Base-by-base conservation (phyloP, 2,797 vertebrate species). In the Helarctos malayanus region DNA sequence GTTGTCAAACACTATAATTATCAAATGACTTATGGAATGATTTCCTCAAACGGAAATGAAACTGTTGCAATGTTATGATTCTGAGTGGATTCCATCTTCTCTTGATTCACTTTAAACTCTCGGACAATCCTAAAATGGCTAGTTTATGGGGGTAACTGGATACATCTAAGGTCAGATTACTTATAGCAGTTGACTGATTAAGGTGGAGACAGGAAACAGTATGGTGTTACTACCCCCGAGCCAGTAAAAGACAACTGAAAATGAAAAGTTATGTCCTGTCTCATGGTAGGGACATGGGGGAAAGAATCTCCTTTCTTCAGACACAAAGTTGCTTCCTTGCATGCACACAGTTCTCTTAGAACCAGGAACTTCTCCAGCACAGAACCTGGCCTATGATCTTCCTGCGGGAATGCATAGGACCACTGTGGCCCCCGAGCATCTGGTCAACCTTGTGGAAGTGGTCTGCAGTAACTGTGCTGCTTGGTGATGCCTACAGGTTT, bases 361-460 rank as follows among this genome's bases (percentile, higher is more conserved):
- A 41, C 3, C 19, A 69, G 38, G 32, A 71, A 75, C 15, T 41
- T 76, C 23, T 80, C 18, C n/a, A 92, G 61, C 35, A 87, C 18
- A 84, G 78, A 78, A 19, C 9, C 11, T 63, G 47, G 73, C 41
- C 45, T 89, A 3, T 47, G 76, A 57, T 68, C 29, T 61, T 10
- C 32, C 38, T 4, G 5, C 0, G 45, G 7, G 10, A 25, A 65
- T 59, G 57, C 47, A 69, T 4, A 38, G 35, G 52, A 45, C 5
- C 3, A 4, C 4, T 4, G 32, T 35, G 52, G 21, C 9, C 35
- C n/a, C 0, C 0, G 5, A 32, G 83, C 54, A 91, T 75, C 96
- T 96, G 94, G 65, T 80, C 71, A 96, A 91, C 73, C 88, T 89
- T 12, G 15, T 76, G 32, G 84, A 96, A 59, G 45, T 75, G 73